These are phyloP conservation scores for Andrena chrysosceles DNA, from an alignment of 2,888 invertebrate genomes.

Conservation along the genomic window DNA sequence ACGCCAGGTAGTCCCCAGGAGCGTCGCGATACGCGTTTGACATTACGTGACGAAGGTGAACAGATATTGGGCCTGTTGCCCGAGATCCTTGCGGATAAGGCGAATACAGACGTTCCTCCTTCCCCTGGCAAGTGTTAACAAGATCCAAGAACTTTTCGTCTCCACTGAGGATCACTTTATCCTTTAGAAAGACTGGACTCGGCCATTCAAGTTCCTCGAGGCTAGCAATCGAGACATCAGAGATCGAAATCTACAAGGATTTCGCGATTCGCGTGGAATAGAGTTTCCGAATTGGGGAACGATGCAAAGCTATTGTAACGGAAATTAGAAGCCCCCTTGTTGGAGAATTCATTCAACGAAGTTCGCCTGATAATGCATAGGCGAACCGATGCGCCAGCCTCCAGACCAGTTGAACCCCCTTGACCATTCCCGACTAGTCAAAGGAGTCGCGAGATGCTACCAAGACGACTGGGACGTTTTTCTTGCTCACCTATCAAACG, in stretches of 20 bases:
- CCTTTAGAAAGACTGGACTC: background rate
- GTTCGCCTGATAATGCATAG: background rate
- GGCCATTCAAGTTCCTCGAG: background rate
- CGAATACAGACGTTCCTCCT: slow-evolving; percentile 62
- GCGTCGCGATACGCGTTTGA: slow-evolving; percentile 69
- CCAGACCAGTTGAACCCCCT: slow-evolving; percentile 58
- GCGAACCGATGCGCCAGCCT: slow-evolving; percentile 2
- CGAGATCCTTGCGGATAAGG: slow-evolving; percentile 63
- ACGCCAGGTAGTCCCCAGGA: slow-evolving; percentile 65
- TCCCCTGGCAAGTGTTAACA: slow-evolving; percentile 60
- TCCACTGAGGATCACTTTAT: slow-evolving; percentile 3
- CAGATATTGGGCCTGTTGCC: slow-evolving; percentile 48
- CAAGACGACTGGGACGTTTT: slow-evolving; percentile 76
- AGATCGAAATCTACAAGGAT: background rate
- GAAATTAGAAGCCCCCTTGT: background rate
- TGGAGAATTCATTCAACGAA: slow-evolving; percentile 18
- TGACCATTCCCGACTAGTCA: slow-evolving; percentile 69
- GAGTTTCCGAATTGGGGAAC: background rate
- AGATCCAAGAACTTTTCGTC: slow-evolving; percentile 33
- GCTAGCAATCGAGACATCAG: background rate
- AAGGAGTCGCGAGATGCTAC: slow-evolving; percentile 67
- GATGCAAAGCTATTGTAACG: slow-evolving; percentile 3
- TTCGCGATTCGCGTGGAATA: slow-evolving; percentile 1
- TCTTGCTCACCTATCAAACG: slow-evolving; percentile 71
- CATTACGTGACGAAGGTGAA: slow-evolving; percentile 70